Evolutionary conservation across 2,888 invertebrate genomes (phyloP), one percentile per base, ranked within the genome.

Genomic region (Pseudoips prasinana): DNA sequence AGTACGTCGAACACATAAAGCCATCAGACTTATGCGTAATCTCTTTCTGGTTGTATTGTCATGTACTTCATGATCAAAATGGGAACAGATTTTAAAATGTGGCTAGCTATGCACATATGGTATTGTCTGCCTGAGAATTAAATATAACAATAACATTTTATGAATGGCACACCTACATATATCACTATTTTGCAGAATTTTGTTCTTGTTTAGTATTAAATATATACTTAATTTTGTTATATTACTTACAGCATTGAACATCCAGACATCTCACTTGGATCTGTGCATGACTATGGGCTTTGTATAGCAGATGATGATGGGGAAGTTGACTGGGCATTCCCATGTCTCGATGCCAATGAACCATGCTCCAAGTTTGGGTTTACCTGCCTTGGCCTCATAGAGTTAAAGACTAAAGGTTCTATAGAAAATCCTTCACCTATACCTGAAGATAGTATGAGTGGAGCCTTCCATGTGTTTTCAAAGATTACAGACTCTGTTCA

Each of bases 231-330:
- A n/a, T n/a, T n/a, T n/a, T n/a, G n/a, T n/a, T n/a, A n/a, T n/a
- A n/a, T n/a, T n/a, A n/a, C n/a, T 14, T 72, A 62, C 66, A 92
- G 92, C 72, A 90, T 92, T 46, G 90, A 91, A 62, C 91, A 92
- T 69, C 92, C 92, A 3, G 92, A 92, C 41, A 83, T 92, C 57
- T 73, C 81, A 9, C 85, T 93, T 27, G 91, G 92, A 57, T 91
- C 92, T 20, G 90, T 93, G 8, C 87, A 90, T 33, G 91, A 93
- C 64, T 98, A 97, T 73, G 96, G 96, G 24, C 90, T 98, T 33
- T 96, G 95, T 70, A 96, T 98, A 74, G 97, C 96, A 11, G 98
- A 98, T 82, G 98, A 98, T 65, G 97, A 98, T 70, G 98, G 98
- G 1, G 98, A 98, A 83, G 95, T 97, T 1, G 97, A 97, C 77